Percentiles rank a stretch among this genome's conserved stretches.
Conservation (phyloP, 2,113 vertebrate species). For the Nyctereutes procyonoides region DNA sequence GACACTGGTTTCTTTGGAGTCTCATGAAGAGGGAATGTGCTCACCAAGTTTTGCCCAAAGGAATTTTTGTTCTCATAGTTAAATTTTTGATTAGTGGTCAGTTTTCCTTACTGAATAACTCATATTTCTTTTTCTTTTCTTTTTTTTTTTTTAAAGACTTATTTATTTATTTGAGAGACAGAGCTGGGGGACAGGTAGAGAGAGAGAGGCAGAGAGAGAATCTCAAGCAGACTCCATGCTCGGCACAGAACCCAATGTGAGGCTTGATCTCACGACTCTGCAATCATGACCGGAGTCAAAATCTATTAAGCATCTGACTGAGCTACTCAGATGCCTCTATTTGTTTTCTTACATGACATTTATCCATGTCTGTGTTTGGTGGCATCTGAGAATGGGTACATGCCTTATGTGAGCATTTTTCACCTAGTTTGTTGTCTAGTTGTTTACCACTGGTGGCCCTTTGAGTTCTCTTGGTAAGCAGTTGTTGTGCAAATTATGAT, state of each 20-base stretch:
- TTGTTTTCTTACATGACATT: neutral
- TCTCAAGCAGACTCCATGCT: neutral
- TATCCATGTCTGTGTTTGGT: neutral
- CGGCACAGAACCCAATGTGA: neutral
- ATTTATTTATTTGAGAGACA: neutral
- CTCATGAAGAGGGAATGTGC: neutral
- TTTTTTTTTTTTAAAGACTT: too few species aligned
- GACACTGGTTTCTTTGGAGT: neutral
- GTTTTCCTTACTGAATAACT: neutral
- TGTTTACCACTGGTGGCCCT: neutral
- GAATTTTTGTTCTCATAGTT: neutral
- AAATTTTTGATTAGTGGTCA: neutral
- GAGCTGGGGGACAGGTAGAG: neutral
- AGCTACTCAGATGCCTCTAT: neutral
- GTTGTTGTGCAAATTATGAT: constrained; percentile 1
- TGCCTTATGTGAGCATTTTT: neutral
- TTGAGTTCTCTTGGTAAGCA: neutral
- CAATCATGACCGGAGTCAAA: neutral
- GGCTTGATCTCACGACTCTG: neutral
- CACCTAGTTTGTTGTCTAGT: neutral
- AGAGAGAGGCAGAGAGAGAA: neutral
- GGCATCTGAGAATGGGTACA: neutral
- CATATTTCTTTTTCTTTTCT: neutral
- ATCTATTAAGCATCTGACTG: neutral
- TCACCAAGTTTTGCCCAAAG: constrained; percentile 7